Evolutionary conservation across 2,888 invertebrate species (phyloP).

Genomic region (Pyrrhosoma nymphula): DNA sequence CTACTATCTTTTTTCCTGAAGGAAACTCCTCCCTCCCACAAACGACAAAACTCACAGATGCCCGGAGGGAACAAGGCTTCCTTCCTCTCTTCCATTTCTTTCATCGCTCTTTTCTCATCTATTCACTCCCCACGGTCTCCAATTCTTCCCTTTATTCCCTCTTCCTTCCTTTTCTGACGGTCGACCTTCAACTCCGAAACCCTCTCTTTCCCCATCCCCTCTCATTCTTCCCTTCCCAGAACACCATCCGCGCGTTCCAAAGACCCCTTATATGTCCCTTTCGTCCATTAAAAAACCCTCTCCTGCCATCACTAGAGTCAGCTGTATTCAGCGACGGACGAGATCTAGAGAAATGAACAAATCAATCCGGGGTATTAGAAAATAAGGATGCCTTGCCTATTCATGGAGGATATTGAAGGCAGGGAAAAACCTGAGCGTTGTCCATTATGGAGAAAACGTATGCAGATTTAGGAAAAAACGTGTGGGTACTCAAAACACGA

Average conservation of each 20-base stretch:
- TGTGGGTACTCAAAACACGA: not conserved
- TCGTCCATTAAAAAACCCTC: not conserved
- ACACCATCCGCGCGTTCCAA: not conserved
- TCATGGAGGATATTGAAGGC: not conserved
- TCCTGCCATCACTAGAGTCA: not conserved
- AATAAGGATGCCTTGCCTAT: not conserved
- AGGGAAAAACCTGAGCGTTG: not conserved
- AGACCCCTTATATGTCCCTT: not conserved
- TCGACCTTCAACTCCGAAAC: not conserved
- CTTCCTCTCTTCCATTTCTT: not conserved
- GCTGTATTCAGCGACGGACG: not conserved
- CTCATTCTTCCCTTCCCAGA: not conserved
- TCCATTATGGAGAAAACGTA: not conserved
- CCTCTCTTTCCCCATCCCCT: not conserved
- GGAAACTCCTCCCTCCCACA: not conserved
- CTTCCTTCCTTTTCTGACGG: not conserved
- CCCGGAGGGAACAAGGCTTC: constrained; percentile 8
- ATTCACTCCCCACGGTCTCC: not conserved
- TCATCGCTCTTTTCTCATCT: not conserved
- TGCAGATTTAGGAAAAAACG: not conserved
- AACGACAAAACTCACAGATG: not conserved
- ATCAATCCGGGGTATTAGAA: not conserved
- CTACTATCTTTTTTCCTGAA: not conserved
- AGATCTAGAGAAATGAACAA: not conserved
- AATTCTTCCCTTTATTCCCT: not conserved